phyloP scores from a whole-genome alignment of 1,140 invertebrate genomes.

The Tribolium castaneum region DNA sequence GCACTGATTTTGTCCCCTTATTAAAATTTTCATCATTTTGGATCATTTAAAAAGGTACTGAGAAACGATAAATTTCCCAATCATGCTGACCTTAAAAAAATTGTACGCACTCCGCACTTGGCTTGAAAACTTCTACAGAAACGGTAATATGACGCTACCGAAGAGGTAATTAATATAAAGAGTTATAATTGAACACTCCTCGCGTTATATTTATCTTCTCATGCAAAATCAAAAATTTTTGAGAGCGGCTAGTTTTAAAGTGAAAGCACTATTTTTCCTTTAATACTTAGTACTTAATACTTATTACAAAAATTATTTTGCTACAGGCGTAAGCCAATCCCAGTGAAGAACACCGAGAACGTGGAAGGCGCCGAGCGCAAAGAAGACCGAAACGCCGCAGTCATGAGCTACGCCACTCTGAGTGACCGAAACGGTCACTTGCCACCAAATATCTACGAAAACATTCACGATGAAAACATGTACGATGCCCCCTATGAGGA shows the following conservation, averaged over 20 bases:
- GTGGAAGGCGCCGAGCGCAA: constrained; percentile 85
- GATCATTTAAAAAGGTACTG: too few relatives aligned
- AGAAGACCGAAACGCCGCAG: constrained; percentile 85
- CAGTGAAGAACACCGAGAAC: constrained; percentile 89
- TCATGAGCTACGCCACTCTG: constrained; percentile 86
- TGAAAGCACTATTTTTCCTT: constrained; percentile 33
- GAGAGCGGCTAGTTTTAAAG: neutral
- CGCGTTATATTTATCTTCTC: too few relatives aligned
- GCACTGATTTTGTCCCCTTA: too few relatives aligned
- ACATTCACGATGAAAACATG: constrained; percentile 78
- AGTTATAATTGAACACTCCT: too few relatives aligned
- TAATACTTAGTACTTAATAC: constrained; percentile 28
- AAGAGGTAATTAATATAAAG: too few relatives aligned
- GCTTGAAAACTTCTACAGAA: too few relatives aligned
- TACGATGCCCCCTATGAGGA: constrained; percentile 75
- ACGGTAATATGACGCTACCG: too few relatives aligned
- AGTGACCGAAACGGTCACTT: constrained; percentile 73
- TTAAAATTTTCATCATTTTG: too few relatives aligned
- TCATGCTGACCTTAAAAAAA: too few relatives aligned
- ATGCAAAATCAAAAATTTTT: too few relatives aligned
- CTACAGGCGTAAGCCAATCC: constrained; percentile 79
- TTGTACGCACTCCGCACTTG: too few relatives aligned
- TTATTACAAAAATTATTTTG: constrained; percentile 34
- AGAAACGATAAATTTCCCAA: too few relatives aligned
- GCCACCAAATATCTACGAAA: constrained; percentile 76